These are phyloP conservation scores for Steinernema carpocapsae DNA, from an alignment of 2,888 invertebrate species.

Conservation along the genomic window DNA sequence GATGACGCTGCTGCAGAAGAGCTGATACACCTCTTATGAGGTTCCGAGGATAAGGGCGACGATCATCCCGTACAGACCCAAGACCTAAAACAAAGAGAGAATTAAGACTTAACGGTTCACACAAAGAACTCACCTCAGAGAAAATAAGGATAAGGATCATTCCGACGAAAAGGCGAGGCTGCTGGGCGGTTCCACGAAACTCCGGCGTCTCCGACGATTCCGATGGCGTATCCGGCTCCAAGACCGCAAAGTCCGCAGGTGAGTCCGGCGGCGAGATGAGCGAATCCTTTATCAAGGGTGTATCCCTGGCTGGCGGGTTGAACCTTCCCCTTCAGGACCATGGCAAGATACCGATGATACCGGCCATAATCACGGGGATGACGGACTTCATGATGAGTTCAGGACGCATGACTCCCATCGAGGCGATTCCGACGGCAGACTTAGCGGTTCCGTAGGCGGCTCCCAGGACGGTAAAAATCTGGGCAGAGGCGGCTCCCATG, in stretches of 20 bases:
- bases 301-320: slow-evolving; percentile 46
- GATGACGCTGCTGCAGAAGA: no score
- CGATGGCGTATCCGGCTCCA: slow-evolving; percentile 98
- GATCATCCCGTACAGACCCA: slow-evolving; percentile 96
- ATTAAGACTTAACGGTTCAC: background rate
- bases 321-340: slow-evolving; percentile 72
- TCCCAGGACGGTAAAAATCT: slow-evolving; percentile 80
- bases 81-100: slow-evolving; percentile 64
- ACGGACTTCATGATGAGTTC: slow-evolving; percentile 99
- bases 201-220: slow-evolving; percentile 98
- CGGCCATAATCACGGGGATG: slow-evolving; percentile 96
- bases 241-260: slow-evolving; percentile 94
- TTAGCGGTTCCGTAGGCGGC: slow-evolving; percentile 99
- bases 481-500: slow-evolving; percentile 96
- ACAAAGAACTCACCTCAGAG: slow-evolving; percentile 81
- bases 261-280: slow-evolving; percentile 94
- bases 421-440: slow-evolving; percentile 99
- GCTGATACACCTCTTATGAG: background rate
- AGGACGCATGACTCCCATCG: slow-evolving; percentile 99
- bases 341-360: slow-evolving; percentile 93
- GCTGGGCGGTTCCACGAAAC: slow-evolving; percentile 95
- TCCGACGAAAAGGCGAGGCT: slow-evolving; percentile 97
- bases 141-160: slow-evolving; percentile 90
- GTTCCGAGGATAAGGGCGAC: slow-evolving; percentile 15
- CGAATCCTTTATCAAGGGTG: slow-evolving; percentile 77